A percentile compares a stretch with the other conserved stretches of the same genome.
These are phyloP conservation scores for Ciconia nigra DNA, from an alignment of 2,797 vertebrate species.

Conservation along the genomic window DNA sequence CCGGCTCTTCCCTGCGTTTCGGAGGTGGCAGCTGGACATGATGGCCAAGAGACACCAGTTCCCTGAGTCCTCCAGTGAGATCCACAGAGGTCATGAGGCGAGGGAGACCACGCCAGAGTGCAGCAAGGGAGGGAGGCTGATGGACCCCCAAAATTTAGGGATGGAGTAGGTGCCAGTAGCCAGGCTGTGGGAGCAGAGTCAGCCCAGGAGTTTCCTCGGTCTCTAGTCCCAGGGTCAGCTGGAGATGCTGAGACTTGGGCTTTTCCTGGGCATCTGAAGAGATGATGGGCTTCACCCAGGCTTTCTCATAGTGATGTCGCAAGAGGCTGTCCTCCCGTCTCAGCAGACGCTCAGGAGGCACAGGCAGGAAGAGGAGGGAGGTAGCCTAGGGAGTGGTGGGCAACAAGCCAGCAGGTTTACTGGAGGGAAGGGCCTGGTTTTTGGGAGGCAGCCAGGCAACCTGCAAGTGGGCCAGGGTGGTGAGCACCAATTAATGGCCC, in stretches of 20 bases:
- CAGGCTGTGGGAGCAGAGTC: not conserved
- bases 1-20: not conserved
- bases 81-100: not conserved
- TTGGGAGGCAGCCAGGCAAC: not conserved
- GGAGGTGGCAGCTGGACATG: not conserved
- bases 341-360: not conserved
- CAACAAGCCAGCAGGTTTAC: not conserved
- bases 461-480: not conserved
- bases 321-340: not conserved
- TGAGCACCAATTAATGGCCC: not conserved
- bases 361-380: not conserved
- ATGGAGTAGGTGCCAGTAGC: not conserved
- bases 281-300: not conserved
- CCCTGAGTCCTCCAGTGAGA: not conserved
- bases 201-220: not conserved
- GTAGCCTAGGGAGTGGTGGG: not conserved
- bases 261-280: not conserved
- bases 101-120: not conserved
- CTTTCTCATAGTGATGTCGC: not conserved
- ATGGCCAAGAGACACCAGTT: accelerated
- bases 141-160: not conserved
- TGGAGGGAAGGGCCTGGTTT: not conserved
- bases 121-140: not conserved
- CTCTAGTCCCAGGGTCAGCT: not conserved
- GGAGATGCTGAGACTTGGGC: not conserved